phyloP scores from a whole-genome alignment of 2,113 vertebrate genomes.

The Ovis canadensis region DNA sequence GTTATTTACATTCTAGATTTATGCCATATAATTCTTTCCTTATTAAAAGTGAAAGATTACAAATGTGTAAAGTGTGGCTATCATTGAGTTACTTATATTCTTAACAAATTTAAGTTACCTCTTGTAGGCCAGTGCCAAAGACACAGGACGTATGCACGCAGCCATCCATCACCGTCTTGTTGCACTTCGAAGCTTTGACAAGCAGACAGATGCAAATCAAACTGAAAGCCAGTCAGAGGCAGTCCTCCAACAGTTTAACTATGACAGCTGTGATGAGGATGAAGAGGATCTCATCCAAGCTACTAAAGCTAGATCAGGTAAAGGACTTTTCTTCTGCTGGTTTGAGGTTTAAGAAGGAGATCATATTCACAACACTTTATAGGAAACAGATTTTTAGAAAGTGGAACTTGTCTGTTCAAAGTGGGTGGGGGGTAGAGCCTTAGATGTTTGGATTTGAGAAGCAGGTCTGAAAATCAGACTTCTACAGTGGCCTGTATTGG shows the following conservation, averaged over 20 bases:
- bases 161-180: slow-evolving; percentile 88
- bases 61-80: neutral
- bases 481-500: neutral
- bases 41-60: slow-evolving; percentile 5
- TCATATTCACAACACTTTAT: neutral
- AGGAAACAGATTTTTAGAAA: neutral
- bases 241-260: slow-evolving; percentile 60
- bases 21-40: neutral
- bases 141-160: slow-evolving; percentile 77
- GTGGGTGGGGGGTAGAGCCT: neutral
- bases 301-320: slow-evolving; percentile 75
- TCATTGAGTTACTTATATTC: neutral
- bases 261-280: slow-evolving; percentile 79
- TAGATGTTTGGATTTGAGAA: neutral
- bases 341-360: neutral
- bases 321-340: slow-evolving; percentile 34
- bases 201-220: slow-evolving; percentile 59
- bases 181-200: slow-evolving; percentile 75
- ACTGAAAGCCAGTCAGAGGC: slow-evolving; percentile 59
- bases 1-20: neutral
- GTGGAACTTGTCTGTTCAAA: neutral
- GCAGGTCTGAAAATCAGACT: neutral
- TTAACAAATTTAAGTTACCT: slow-evolving; percentile 18
- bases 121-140: slow-evolving; percentile 82
- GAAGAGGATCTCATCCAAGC: slow-evolving; percentile 56